A percentile compares a stretch with the other conserved stretches of the same genome.
These are phyloP conservation scores for Anthonomus grandis DNA, from an alignment of 1,140 invertebrate genomes.

Conservation along the genomic window DNA sequence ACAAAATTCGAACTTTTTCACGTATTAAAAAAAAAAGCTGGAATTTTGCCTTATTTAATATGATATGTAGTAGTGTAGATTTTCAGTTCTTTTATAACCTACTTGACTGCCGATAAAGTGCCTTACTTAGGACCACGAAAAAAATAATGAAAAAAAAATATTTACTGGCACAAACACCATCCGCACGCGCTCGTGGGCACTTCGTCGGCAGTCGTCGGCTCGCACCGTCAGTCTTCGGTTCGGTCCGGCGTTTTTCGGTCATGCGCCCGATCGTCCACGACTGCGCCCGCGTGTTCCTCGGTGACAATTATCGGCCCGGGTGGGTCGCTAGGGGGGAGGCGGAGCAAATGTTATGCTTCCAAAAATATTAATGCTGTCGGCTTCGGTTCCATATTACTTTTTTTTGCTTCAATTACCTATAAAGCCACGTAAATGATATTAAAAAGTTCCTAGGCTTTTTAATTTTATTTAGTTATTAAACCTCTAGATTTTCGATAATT, in stretches of 20 bases:
- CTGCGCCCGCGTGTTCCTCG: slow-evolving; percentile 33
- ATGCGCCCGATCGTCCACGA: no score
- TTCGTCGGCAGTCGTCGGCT: slow-evolving; percentile 11
- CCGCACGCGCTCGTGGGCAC: slow-evolving; percentile 9
- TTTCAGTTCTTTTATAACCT: slow-evolving; percentile 11
- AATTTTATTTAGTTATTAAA: no score
- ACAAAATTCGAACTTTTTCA: slow-evolving; percentile 23
- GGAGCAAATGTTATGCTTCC: slow-evolving; percentile 82
- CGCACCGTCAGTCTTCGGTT: slow-evolving; percentile 22
- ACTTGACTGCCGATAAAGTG: slow-evolving; percentile 7
- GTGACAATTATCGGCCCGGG: slow-evolving; percentile 54
- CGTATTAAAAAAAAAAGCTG: not conserved
- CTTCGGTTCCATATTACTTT: slow-evolving; percentile 84
- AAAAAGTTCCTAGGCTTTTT: no score
- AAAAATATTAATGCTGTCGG: slow-evolving; percentile 82
- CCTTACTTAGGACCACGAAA: no score
- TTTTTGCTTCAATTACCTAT: slow-evolving; percentile 71
- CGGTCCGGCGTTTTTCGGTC: slow-evolving; percentile 16
- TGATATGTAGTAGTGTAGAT: slow-evolving; percentile 44
- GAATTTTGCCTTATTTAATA: no score
- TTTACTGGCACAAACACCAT: slow-evolving; percentile 24
- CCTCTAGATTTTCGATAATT: no score
- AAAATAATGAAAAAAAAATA: no score
- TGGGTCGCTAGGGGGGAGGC: slow-evolving; percentile 72
- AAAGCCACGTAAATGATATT: not conserved